Evolutionary conservation across 1,140 invertebrate species (phyloP), one percentile per base, ranked within the genome.

Genomic region (Drosophila micromelanica): DNA sequence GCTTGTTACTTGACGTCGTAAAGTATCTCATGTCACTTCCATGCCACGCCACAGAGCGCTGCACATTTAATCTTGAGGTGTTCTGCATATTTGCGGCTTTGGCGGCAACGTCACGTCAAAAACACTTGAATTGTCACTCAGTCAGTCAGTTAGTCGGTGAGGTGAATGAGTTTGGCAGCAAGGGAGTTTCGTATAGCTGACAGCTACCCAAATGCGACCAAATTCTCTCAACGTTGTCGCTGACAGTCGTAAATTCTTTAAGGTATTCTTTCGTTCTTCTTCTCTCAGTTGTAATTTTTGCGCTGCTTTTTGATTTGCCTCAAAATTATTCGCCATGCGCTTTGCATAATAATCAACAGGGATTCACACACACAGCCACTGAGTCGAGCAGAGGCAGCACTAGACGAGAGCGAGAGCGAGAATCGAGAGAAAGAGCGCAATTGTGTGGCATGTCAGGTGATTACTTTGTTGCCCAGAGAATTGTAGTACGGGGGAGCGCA

Each of bases 11-110:
- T 84, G 80, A 78, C 79, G 76, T 78, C 52, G 80, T 55, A 72
- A 72, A 67, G 69, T 82, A 84, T 82, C 79, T 79, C 71, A 56
- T 82, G 76, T 82, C 79, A 71, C 46, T 84, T 70, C 23, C 60
- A 81, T 78, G 54, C 74, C 48, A 55, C 32, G 35, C 61, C 79
- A 71, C 77, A 80, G 70, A 69, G 37, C 67, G 79, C 75, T 82
- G 79, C 79, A 81, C 80, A 82, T 82, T 84, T 82, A 84, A 82
- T 84, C 76, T 82, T 55, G 79, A 79, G 75, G 80, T 78, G 79
- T 79, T 78, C 76, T 76, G 80, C 79, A 84, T 84, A 84, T 84
- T 84, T 84, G 80, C 32, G 69, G 61, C 55, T 71, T 64, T 63
- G 60, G 35, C 48, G 72, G 61, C 67, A 68, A 61, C 68, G 64